A percentile compares a stretch with the other conserved stretches of the same genome.
These are phyloP conservation scores for Volucella inflata DNA, from an alignment of 2,888 invertebrate species.

Conservation along the genomic window DNA sequence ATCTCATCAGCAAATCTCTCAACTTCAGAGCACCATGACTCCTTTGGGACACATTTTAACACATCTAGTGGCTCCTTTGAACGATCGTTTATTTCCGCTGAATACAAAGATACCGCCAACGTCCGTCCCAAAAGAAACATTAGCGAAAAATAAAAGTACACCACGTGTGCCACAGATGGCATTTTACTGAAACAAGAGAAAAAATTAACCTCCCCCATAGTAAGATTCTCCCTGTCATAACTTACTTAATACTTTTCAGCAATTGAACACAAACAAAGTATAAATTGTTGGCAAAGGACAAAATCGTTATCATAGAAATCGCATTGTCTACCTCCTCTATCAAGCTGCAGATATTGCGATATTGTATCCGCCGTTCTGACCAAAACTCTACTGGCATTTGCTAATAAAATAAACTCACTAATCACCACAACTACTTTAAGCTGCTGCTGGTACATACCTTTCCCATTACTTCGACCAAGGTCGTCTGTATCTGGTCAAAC, in stretches of 20 bases:
- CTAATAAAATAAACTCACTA: constrained; percentile 56
- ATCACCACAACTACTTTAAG: background rate
- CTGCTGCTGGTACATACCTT: constrained; percentile 80
- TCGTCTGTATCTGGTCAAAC: constrained; percentile 86
- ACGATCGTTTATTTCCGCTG: constrained; percentile 85
- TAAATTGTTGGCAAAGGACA: constrained; percentile 85
- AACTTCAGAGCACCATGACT: constrained; percentile 83
- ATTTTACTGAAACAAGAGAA: constrained; percentile 78
- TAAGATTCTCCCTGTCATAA: background rate
- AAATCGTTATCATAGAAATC: constrained; percentile 84
- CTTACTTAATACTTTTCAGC: constrained; percentile 84
- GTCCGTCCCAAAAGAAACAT: constrained; percentile 85
- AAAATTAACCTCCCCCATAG: background rate
- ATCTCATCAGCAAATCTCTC: constrained; percentile 80
- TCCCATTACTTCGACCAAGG: constrained; percentile 83
- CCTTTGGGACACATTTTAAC: constrained; percentile 83
- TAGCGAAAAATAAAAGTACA: constrained; percentile 86
- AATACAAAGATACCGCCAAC: constrained; percentile 85
- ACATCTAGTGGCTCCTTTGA: constrained; percentile 82
- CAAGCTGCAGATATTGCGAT: constrained; percentile 84
- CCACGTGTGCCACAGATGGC: constrained; percentile 82
- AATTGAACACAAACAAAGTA: constrained; percentile 86
- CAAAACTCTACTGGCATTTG: constrained; percentile 83
- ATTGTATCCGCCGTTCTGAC: constrained; percentile 84
- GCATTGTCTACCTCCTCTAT: constrained; percentile 84